phyloP scores from a whole-genome alignment of 2,888 invertebrate genomes.

The Diadromus collaris region DNA sequence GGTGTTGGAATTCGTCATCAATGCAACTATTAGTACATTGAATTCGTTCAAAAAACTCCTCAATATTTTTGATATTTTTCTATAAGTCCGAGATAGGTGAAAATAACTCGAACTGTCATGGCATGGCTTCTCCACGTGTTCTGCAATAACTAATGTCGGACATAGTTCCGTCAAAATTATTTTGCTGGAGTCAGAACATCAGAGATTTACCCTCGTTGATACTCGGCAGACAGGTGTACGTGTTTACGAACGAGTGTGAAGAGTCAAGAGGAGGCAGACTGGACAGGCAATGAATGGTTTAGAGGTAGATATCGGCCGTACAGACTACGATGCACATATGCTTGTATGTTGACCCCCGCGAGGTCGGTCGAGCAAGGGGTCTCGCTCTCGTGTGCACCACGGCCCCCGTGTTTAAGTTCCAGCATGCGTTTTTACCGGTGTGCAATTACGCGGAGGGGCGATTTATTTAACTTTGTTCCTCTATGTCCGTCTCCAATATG shows the following conservation, averaged over 20 bases:
- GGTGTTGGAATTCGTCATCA: too few relatives aligned
- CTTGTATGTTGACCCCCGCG: neutral
- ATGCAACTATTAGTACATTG: too few relatives aligned
- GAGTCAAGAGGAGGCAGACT: conserved; percentile 43
- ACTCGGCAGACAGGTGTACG: conserved; percentile 48
- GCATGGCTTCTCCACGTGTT: neutral
- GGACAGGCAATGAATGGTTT: conserved; percentile 15
- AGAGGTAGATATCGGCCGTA: conserved; percentile 7
- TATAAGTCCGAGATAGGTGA: too few relatives aligned
- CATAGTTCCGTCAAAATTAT: neutral
- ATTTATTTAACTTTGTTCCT: conserved; percentile 74
- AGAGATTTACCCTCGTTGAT: conserved; percentile 4
- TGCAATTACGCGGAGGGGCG: conserved; percentile 70
- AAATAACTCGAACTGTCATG: neutral
- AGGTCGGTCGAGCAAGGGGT: conserved; percentile 12
- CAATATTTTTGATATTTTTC: too few relatives aligned
- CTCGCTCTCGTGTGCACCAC: neutral
- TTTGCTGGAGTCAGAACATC: neutral
- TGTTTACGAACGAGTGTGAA: conserved; percentile 46
- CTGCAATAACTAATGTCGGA: neutral
- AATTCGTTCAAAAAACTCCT: neutral
- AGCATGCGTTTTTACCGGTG: conserved; percentile 54
- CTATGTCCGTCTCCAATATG: conserved; percentile 51
- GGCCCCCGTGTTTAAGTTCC: conserved; percentile 54
- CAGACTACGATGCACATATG: neutral